Conservation (phyloP, 2,888 invertebrate species). For the Cataglyphis livida region DNA sequence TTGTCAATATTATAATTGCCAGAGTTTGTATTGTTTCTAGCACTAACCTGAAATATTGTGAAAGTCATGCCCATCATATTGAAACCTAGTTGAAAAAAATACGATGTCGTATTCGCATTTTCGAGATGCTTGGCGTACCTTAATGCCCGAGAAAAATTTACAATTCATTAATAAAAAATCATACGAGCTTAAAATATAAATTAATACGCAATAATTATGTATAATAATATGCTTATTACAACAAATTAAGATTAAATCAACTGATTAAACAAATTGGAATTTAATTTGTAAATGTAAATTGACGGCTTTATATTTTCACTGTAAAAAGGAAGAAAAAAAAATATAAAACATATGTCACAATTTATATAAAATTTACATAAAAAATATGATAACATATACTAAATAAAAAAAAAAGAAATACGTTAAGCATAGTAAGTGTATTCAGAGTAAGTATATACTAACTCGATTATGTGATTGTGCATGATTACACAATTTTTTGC, state of each 20-base stretch:
- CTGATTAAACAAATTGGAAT: neutral
- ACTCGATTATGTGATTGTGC: slow-evolving; percentile 67
- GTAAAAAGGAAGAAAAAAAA: neutral
- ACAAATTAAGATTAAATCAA: neutral
- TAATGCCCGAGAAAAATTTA: slow-evolving; percentile 17
- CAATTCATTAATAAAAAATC: neutral
- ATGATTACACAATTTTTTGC: slow-evolving; percentile 65
- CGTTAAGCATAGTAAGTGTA: neutral
- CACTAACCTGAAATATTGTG: slow-evolving; percentile 75
- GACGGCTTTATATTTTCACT: neutral
- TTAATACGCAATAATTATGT: neutral
- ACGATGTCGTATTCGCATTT: slow-evolving; percentile 70
- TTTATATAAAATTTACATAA: neutral
- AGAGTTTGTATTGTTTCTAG: neutral
- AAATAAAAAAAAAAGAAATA: neutral
- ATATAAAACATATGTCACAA: neutral
- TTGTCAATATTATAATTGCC: neutral
- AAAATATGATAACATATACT: neutral
- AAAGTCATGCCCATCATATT: slow-evolving; percentile 76
- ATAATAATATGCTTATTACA: neutral
- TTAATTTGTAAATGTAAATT: neutral
- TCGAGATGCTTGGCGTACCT: slow-evolving; percentile 73
- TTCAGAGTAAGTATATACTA: slow-evolving; percentile 48
- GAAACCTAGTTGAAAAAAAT: slow-evolving; percentile 73
- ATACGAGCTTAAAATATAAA: neutral